phyloP scores from a whole-genome alignment of 2,888 invertebrate species.

The Pammene fasciana region DNA sequence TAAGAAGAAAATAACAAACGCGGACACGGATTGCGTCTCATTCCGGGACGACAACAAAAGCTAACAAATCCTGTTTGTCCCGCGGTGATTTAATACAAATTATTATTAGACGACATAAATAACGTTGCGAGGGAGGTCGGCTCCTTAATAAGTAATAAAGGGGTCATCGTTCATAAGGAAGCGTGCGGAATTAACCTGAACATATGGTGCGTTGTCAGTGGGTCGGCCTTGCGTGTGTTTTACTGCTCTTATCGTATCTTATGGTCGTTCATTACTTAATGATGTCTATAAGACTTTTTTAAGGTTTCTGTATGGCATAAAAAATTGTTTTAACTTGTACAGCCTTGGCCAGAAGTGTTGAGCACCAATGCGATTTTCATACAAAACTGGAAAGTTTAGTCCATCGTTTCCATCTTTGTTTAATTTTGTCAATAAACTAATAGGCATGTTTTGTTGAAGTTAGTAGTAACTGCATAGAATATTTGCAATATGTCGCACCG shows the following conservation, averaged over 20 bases:
- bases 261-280: conserved; percentile 2
- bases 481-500: too few relatives aligned
- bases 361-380: too few relatives aligned
- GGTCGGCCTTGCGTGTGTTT: conserved; percentile 32
- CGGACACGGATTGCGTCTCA: conserved; percentile 60
- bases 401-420: too few relatives aligned
- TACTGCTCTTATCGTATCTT: neutral
- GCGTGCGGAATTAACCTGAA: conserved; percentile 71
- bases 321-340: too few relatives aligned
- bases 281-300: neutral
- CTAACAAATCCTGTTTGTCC: conserved; percentile 81
- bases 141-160: conserved; percentile 83
- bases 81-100: conserved; percentile 83
- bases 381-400: too few relatives aligned
- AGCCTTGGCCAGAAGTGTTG: too few relatives aligned
- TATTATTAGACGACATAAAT: conserved; percentile 83
- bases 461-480: too few relatives aligned
- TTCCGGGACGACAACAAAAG: conserved; percentile 76
- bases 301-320: neutral
- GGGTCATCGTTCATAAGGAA: conserved; percentile 78
- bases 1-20: conserved; percentile 60
- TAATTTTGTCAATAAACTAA: too few relatives aligned
- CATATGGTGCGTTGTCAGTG: conserved; percentile 61
- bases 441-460: too few relatives aligned
- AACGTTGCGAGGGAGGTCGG: conserved; percentile 71